Conservation (phyloP, 2,888 invertebrate genomes). For the Lathronympha strigana region DNA sequence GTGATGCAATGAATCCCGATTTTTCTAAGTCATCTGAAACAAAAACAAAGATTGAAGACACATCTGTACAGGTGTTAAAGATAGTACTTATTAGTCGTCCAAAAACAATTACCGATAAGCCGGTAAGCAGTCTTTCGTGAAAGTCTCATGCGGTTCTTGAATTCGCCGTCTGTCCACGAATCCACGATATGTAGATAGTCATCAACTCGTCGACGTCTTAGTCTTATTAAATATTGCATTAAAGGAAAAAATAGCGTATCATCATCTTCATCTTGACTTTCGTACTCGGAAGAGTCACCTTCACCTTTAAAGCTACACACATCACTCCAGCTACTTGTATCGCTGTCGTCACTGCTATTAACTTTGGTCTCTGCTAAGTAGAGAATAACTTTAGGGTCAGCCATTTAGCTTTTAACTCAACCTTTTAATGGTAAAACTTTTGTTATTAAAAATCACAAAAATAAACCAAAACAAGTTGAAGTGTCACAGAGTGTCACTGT, state of each 20-base stretch:
- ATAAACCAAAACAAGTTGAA: neutral
- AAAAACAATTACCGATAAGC: constrained; percentile 57
- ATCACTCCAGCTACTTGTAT: constrained; percentile 63
- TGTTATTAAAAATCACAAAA: neutral
- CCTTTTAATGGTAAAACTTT: no score
- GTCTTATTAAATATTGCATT: constrained; percentile 64
- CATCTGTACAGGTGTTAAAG: neutral
- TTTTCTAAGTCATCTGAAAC: constrained; percentile 68
- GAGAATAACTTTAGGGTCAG: constrained; percentile 52
- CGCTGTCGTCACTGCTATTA: constrained; percentile 58
- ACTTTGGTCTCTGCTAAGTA: constrained; percentile 52
- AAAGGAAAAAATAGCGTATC: constrained; percentile 65
- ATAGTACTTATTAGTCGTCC: neutral
- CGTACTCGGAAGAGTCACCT: constrained; percentile 54
- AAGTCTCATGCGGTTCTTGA: constrained; percentile 63
- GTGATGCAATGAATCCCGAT: constrained; percentile 66
- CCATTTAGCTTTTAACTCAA: constrained; percentile 46
- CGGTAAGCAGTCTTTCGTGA: constrained; percentile 60
- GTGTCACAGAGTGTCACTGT: neutral
- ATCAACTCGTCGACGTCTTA: constrained; percentile 61
- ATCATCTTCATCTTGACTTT: constrained; percentile 53
- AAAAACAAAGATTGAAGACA: constrained; percentile 18
- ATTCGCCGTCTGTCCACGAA: constrained; percentile 66
- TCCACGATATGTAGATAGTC: constrained; percentile 68
- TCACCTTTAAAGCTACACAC: constrained; percentile 48